Evolutionary conservation across 1,140 invertebrate species (phyloP).

Genomic region (Hycleus phaleratus): DNA sequence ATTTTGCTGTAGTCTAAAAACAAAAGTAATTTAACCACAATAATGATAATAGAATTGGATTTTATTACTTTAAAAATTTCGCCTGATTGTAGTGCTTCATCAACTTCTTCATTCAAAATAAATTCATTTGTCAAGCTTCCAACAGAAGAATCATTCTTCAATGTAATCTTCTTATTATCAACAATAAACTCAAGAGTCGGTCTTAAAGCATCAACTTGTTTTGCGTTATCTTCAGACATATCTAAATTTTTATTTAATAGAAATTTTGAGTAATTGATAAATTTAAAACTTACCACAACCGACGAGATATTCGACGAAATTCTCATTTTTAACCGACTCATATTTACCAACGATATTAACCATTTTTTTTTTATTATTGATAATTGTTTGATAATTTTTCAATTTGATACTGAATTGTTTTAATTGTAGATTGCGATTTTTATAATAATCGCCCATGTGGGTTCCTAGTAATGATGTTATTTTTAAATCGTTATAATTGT

Average conservation of each 20-base stretch:
- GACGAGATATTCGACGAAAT: conserved; percentile 48
- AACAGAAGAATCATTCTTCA: conserved; percentile 9
- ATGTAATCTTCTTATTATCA: conserved; percentile 6
- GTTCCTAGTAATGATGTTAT: too few species aligned
- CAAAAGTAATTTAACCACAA: conserved; percentile 6
- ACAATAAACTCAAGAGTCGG: conserved; percentile 4
- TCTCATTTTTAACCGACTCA: conserved; percentile 52
- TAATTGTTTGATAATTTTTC: too few species aligned
- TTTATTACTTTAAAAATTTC: conserved; percentile 3
- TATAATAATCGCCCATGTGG: too few species aligned
- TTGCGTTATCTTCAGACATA: conserved; percentile 9
- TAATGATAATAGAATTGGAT: not conserved
- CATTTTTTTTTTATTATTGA: not conserved
- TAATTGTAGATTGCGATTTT: too few species aligned
- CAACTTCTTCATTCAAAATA: conserved; percentile 3
- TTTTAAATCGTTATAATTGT: too few species aligned
- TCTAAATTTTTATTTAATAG: conserved; percentile 1
- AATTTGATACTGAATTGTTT: too few species aligned
- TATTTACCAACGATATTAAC: conserved; percentile 43
- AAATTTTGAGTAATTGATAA: not conserved
- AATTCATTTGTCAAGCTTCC: conserved; percentile 1
- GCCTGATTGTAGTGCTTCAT: conserved; percentile 5
- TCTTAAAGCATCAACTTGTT: conserved; percentile 6
- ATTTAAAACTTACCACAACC: conserved; percentile 43
- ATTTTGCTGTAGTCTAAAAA: conserved; percentile 43